These are phyloP conservation scores for Lycocerus yunnanus DNA, from an alignment of 2,888 invertebrate species.

Conservation along the genomic window DNA sequence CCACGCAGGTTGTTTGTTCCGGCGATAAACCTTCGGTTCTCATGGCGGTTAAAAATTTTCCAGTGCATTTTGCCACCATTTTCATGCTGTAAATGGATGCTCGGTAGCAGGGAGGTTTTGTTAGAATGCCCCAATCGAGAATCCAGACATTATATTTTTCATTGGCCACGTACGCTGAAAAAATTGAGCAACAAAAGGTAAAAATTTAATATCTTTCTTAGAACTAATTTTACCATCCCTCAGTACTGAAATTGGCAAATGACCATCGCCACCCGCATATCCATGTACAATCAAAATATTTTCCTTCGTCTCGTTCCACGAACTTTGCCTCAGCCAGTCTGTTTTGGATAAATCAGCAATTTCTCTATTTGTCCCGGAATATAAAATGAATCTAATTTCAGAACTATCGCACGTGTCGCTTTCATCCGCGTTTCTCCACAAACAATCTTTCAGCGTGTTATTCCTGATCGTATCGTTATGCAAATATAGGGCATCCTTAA, in stretches of 20 bases:
- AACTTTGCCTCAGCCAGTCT: conserved; percentile 76
- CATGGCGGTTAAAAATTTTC: conserved; percentile 65
- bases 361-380: conserved; percentile 60
- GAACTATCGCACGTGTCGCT: conserved; percentile 74
- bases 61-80: conserved; percentile 72
- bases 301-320: conserved; percentile 71
- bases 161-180: conserved; percentile 71
- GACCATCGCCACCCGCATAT: conserved; percentile 77
- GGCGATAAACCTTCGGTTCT: conserved; percentile 69
- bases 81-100: conserved; percentile 77
- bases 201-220: too few relatives aligned
- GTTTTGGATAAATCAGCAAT: conserved; percentile 55
- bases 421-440: conserved; percentile 68
- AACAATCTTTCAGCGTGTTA: conserved; percentile 68
- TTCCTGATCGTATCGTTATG: conserved; percentile 65
- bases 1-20: conserved; percentile 72
- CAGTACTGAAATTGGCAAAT: conserved; percentile 72
- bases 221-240: conserved; percentile 70
- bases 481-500: conserved; percentile 67
- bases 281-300: conserved; percentile 75
- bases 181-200: too few relatives aligned
- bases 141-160: conserved; percentile 78
- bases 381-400: conserved; percentile 67
- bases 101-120: conserved; percentile 67
- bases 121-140: conserved; percentile 76